Conservation (phyloP, 2,113 vertebrate genomes). For the Muscicapa adusta region DNA sequence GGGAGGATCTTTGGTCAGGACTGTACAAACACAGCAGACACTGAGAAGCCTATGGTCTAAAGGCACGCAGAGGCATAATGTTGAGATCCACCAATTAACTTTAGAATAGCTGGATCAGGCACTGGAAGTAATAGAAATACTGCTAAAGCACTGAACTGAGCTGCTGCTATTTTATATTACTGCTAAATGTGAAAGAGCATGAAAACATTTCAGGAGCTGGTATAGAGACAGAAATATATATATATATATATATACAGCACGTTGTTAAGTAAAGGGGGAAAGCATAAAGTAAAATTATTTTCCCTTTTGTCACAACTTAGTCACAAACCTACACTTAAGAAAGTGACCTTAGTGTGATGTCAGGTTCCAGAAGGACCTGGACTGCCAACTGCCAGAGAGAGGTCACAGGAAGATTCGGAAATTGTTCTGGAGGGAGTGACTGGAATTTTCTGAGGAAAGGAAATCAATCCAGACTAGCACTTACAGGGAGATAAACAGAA, state of each 20-base stretch:
- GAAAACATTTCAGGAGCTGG: neutral
- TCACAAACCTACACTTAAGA: neutral
- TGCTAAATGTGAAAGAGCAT: neutral
- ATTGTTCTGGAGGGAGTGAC: neutral
- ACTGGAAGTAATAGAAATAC: neutral
- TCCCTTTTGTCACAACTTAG: neutral
- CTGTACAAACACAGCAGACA: neutral
- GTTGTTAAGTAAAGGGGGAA: neutral
- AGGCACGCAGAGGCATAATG: neutral
- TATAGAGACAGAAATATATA: neutral
- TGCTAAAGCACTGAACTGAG: neutral
- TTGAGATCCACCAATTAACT: neutral
- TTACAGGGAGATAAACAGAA: neutral
- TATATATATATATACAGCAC: neutral
- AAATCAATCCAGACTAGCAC: neutral
- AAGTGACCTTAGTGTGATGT: neutral
- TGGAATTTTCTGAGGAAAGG: neutral
- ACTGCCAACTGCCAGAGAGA: neutral
- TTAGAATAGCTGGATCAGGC: neutral
- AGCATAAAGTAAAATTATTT: neutral
- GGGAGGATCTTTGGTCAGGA: neutral
- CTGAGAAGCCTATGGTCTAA: neutral
- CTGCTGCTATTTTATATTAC: slow-evolving; percentile 12
- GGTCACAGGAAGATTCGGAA: neutral
- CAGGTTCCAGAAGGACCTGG: slow-evolving; percentile 1